These are phyloP conservation scores for Prunella himalayana DNA, from an alignment of 2,113 vertebrate genomes.

Conservation along the genomic window DNA sequence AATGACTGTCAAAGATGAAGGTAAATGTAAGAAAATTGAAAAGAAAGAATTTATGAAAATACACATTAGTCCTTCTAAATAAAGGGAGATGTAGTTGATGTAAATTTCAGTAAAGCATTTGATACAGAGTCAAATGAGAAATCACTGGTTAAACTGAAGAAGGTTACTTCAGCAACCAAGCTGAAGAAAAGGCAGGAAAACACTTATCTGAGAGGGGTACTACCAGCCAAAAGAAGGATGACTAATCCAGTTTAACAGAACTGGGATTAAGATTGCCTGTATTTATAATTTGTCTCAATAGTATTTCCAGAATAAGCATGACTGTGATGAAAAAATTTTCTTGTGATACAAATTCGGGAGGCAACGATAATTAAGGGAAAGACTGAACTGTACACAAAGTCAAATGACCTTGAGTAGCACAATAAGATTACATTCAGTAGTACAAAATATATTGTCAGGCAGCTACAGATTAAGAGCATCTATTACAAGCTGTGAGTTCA, in stretches of 20 bases:
- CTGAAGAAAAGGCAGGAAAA: background rate
- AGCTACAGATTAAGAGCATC: conserved; percentile 28
- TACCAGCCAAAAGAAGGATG: background rate
- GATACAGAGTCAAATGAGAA: background rate
- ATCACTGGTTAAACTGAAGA: background rate
- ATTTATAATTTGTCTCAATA: background rate
- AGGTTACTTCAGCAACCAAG: background rate
- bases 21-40: background rate
- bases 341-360: background rate
- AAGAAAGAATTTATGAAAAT: background rate
- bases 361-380: conserved; percentile 24
- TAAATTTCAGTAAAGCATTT: background rate
- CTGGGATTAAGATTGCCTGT: background rate
- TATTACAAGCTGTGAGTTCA: conserved; percentile 16
- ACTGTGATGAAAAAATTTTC: background rate
- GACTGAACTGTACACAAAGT: background rate
- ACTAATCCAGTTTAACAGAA: background rate
- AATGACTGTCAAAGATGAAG: background rate
- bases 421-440: background rate
- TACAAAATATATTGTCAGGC: conserved; percentile 19
- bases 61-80: background rate
- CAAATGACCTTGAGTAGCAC: conserved; percentile 22
- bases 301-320: background rate
- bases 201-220: background rate
- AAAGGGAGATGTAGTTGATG: background rate